phyloP scores from a whole-genome alignment of 1,140 invertebrate genomes.

The Conus betulinus region DNA sequence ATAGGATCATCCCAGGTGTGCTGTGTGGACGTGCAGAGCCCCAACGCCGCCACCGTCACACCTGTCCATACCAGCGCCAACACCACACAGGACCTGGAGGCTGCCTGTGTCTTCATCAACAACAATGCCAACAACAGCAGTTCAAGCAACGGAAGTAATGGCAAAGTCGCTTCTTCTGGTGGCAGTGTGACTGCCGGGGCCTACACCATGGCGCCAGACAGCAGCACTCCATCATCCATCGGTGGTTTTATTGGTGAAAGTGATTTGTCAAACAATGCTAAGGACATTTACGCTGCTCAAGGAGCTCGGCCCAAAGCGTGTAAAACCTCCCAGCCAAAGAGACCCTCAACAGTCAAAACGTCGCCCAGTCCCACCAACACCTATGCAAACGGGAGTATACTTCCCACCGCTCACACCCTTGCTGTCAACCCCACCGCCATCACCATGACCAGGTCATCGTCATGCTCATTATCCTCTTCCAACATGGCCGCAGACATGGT shows the following conservation, averaged over 20 bases:
- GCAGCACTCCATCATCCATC: conserved; percentile 58
- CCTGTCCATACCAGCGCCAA: neutral
- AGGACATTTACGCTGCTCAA: conserved; percentile 56
- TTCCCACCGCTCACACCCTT: neutral
- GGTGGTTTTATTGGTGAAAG: conserved; percentile 50
- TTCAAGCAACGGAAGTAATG: conserved; percentile 8
- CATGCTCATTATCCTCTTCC: neutral
- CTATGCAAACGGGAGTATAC: conserved; percentile 28
- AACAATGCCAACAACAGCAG: neutral
- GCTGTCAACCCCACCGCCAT: neutral
- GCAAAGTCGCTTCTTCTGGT: neutral
- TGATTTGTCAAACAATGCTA: conserved; percentile 35
- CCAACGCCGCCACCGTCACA: neutral
- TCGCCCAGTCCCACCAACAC: conserved; percentile 7
- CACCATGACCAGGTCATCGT: neutral
- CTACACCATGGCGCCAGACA: conserved; percentile 50
- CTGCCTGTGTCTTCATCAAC: conserved; percentile 18
- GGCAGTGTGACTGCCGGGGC: neutral
- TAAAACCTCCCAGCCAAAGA: conserved; percentile 24
- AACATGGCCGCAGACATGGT: neutral
- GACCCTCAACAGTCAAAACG: conserved; percentile 27
- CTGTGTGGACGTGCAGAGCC: conserved; percentile 30
- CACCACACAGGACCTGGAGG: neutral
- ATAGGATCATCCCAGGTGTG: conserved; percentile 5
- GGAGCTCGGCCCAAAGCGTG: conserved; percentile 63